phyloP scores from a whole-genome alignment of 2,888 invertebrate genomes.

The Caenorhabditis japonica region DNA sequence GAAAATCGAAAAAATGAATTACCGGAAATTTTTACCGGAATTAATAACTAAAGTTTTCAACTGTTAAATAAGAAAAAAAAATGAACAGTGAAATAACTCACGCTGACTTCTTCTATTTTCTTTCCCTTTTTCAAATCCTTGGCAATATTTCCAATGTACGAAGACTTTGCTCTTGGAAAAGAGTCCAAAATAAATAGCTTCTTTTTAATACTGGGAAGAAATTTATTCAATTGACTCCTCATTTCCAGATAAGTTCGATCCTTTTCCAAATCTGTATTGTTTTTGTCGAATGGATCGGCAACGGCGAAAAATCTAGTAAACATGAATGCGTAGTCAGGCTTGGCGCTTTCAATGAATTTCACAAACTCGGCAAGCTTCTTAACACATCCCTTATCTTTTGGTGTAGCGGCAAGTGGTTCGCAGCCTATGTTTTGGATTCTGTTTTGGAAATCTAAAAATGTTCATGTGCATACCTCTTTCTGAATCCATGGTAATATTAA shows the following conservation, averaged over 20 bases:
- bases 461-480: constrained; percentile 32
- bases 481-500: constrained; percentile 17
- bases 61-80: neutral
- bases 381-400: constrained; percentile 15
- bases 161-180: constrained; percentile 15
- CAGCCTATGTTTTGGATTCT: no score
- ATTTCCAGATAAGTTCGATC: constrained; percentile 25
- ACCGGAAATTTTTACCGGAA: neutral
- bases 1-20: constrained; percentile 1
- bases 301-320: constrained; percentile 32
- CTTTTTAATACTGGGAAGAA: constrained; percentile 36
- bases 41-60: neutral
- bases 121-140: constrained; percentile 24
- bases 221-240: constrained; percentile 34
- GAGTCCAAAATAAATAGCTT: constrained; percentile 38
- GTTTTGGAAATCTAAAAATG: no score
- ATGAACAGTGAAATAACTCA: neutral
- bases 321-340: constrained; percentile 37
- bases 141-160: constrained; percentile 11
- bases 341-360: constrained; percentile 19
- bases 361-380: constrained; percentile 16
- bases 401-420: constrained; percentile 16
- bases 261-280: constrained; percentile 14
- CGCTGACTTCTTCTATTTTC: constrained; percentile 15
- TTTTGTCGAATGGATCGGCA: constrained; percentile 10